These are phyloP conservation scores for Augochlora pura DNA, from an alignment of 1,140 invertebrate species.

Conservation along the genomic window DNA sequence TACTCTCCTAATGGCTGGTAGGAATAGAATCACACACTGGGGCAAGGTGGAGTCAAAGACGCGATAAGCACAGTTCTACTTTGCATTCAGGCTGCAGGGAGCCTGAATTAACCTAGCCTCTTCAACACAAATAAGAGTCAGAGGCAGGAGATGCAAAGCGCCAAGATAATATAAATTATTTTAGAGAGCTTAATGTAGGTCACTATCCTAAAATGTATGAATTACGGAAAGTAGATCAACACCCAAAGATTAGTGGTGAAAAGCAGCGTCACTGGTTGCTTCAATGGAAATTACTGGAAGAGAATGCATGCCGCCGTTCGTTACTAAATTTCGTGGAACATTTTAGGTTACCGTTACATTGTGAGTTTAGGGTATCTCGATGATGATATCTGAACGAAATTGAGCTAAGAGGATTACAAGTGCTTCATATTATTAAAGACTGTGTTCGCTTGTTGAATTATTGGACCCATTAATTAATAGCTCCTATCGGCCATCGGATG, in stretches of 20 bases:
- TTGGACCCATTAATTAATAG: too few species aligned
- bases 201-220: not conserved
- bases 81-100: not conserved
- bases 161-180: conserved; percentile 7
- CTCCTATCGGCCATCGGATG: too few species aligned
- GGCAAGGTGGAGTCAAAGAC: not conserved
- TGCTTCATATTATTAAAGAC: not conserved
- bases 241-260: not conserved
- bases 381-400: not conserved
- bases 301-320: not conserved
- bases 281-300: not conserved
- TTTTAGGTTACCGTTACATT: not conserved
- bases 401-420: not conserved
- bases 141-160: not conserved
- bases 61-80: conserved; percentile 1
- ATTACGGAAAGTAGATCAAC: not conserved
- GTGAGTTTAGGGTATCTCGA: not conserved
- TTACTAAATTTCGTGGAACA: not conserved
- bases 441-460: too few species aligned
- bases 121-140: not conserved
- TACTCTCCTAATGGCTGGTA: not conserved
- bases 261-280: not conserved
- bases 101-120: not conserved
- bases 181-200: not conserved
- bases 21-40: not conserved